A percentile compares a stretch with the other conserved stretches of the same genome.
Evolutionary conservation across 1,140 invertebrate genomes (phyloP).

Genomic region (Venustaconcha ellipsiformis): DNA sequence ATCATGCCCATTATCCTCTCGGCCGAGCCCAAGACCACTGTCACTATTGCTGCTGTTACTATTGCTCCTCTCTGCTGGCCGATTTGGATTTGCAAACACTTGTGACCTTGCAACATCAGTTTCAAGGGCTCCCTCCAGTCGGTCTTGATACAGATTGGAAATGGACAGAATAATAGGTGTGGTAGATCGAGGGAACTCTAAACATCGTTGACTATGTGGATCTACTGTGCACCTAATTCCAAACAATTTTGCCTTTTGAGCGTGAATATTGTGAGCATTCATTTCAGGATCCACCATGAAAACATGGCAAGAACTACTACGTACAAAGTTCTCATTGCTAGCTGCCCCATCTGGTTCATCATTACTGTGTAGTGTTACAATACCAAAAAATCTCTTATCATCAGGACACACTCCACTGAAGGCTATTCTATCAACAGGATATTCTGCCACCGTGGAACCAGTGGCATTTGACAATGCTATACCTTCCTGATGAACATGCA

Average conservation of each 20-base stretch:
- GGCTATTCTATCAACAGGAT: constrained; percentile 86
- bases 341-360: constrained; percentile 34
- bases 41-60: constrained; percentile 91
- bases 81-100: constrained; percentile 71
- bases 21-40: constrained; percentile 89
- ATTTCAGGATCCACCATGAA: constrained; percentile 92
- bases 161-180: constrained; percentile 81
- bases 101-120: constrained; percentile 55
- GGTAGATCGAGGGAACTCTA: constrained; percentile 91
- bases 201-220: constrained; percentile 77
- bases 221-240: constrained; percentile 79
- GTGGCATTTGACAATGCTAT: constrained; percentile 81
- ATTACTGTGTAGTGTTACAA: constrained; percentile 82
- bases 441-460: constrained; percentile 78
- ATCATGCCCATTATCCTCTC: constrained; percentile 77
- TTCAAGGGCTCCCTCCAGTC: constrained; percentile 67
- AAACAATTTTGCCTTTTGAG: constrained; percentile 81
- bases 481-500: constrained; percentile 85
- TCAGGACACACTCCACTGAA: constrained; percentile 90
- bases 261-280: constrained; percentile 79
- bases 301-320: constrained; percentile 93
- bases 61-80: constrained; percentile 30
- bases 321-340: constrained; percentile 32
- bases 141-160: constrained; percentile 62
- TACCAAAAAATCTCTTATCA: constrained; percentile 91